A percentile compares a stretch with the other conserved stretches of the same genome.
Conservation (phyloP, 2,113 vertebrate genomes). For the Clarias gariepinus region DNA sequence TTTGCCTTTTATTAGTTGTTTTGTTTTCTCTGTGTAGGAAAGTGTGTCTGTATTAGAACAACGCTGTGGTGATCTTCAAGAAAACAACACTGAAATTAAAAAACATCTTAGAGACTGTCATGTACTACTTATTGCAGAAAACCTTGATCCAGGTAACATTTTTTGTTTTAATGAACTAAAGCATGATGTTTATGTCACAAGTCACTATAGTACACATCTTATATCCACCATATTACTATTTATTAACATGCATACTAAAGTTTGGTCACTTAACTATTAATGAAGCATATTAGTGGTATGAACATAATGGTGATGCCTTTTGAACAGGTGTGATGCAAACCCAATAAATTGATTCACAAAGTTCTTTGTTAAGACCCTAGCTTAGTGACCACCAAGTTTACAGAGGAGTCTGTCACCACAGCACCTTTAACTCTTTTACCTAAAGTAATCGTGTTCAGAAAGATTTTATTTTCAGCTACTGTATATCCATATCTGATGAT, state of each 20-base stretch:
- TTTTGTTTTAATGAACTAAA: not conserved
- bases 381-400: not conserved
- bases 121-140: conserved; percentile 60
- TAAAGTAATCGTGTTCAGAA: not conserved
- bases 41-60: conserved; percentile 61
- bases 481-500: no score
- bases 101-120: conserved; percentile 70
- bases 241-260: not conserved
- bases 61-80: conserved; percentile 62
- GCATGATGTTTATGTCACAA: not conserved
- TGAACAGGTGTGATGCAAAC: not conserved
- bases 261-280: not conserved
- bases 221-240: not conserved
- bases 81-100: conserved; percentile 62
- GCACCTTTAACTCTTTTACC: not conserved
- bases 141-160: conserved; percentile 63
- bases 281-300: not conserved
- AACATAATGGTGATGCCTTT: not conserved
- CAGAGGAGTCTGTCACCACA: not conserved
- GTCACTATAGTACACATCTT: not conserved
- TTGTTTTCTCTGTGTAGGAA: conserved; percentile 58
- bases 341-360: not conserved
- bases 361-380: not conserved
- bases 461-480: no score
- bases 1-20: not conserved